Evolutionary conservation across 2,797 vertebrate genomes (phyloP).

Genomic region (Spondyliosoma cantharus): DNA sequence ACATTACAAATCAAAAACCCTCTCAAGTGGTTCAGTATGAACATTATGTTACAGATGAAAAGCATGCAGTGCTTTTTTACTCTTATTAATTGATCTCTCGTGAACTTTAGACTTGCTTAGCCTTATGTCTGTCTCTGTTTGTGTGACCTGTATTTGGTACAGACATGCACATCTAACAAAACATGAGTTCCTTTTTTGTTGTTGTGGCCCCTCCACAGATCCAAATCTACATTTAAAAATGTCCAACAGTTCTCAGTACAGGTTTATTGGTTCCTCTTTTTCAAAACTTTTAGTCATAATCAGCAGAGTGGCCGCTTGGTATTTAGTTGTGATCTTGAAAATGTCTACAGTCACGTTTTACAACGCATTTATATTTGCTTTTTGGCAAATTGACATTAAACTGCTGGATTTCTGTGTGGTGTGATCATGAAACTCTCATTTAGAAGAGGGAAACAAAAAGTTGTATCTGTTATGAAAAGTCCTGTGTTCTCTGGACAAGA

Average conservation of each 20-base stretch:
- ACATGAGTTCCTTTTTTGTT: not conserved
- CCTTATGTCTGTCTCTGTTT: not conserved
- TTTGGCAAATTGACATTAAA: not conserved
- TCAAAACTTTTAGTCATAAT: not conserved
- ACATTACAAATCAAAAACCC: not conserved
- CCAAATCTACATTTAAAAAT: not conserved
- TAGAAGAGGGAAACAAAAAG: not conserved
- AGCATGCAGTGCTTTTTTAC: not conserved
- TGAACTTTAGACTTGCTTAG: not conserved
- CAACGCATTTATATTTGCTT: not conserved
- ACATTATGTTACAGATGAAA: not conserved
- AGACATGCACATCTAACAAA: not conserved
- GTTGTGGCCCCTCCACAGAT: not conserved
- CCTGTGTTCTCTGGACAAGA: not conserved
- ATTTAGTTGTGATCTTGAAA: not conserved
- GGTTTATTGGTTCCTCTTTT: not conserved
- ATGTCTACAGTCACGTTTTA: not conserved
- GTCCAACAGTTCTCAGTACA: not conserved
- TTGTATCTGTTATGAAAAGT: not conserved
- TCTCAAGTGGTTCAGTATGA: not conserved
- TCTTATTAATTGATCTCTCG: not conserved
- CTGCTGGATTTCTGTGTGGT: too few species aligned
- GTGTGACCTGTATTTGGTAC: rapidly evolving
- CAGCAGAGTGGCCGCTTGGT: not conserved
- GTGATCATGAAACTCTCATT: not conserved